Evolutionary conservation across 2,797 vertebrate genomes (phyloP).

Genomic region (Propithecus perrieri): DNA sequence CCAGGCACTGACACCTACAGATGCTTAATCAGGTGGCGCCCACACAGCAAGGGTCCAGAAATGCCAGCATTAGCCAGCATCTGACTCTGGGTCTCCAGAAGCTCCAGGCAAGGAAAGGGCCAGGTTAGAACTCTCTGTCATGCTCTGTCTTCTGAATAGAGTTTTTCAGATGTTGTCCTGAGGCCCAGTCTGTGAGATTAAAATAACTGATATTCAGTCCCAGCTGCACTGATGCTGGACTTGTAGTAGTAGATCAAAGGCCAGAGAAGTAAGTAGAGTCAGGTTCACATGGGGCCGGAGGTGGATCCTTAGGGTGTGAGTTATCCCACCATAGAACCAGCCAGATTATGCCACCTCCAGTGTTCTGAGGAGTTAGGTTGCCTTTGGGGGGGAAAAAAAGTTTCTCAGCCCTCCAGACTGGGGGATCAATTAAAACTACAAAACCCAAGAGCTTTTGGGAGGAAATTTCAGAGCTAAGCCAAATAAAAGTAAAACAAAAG

Average conservation of each 20-base stretch:
- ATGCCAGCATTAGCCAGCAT: not conserved
- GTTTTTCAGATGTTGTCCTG: not conserved
- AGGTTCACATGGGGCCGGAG: not conserved
- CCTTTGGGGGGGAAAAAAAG: not conserved
- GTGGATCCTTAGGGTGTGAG: too few species aligned
- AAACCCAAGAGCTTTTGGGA: not conserved
- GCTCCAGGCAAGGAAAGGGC: not conserved
- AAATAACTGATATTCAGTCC: not conserved
- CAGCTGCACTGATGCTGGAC: not conserved
- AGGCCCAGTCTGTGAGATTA: not conserved
- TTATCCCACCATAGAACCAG: not conserved
- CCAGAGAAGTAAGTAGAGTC: not conserved
- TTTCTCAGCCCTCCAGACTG: not conserved
- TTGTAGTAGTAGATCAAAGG: not conserved
- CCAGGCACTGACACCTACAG: slow-evolving; percentile 29
- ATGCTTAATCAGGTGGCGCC: slow-evolving; percentile 55
- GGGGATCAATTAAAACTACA: not conserved
- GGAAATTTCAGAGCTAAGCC: not conserved
- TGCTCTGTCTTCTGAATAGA: not conserved
- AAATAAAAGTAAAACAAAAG: not conserved
- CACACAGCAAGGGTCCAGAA: not conserved
- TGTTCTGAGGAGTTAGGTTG: not conserved
- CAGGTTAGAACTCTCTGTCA: not conserved
- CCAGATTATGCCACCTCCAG: not conserved
- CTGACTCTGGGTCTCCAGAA: not conserved